These are phyloP conservation scores for Leucophenga montana DNA, from an alignment of 2,888 invertebrate genomes.

Conservation along the genomic window DNA sequence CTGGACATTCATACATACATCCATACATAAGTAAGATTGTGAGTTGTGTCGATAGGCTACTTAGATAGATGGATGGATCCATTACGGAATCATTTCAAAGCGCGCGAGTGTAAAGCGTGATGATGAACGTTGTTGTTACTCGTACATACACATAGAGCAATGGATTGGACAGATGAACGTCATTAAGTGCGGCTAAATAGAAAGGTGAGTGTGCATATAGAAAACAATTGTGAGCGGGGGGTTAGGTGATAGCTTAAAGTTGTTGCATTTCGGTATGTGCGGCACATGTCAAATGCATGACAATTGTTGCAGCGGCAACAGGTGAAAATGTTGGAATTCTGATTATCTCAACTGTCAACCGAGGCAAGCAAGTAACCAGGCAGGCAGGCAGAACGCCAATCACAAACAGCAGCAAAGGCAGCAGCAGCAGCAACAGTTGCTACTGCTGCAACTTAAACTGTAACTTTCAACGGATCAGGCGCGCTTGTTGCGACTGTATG, in stretches of 20 bases:
- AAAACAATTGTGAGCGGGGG: too few relatives aligned
- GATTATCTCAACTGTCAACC: slow-evolving; percentile 54
- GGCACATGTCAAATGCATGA: slow-evolving; percentile 63
- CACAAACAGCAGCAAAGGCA: slow-evolving; percentile 42
- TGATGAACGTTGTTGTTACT: not conserved
- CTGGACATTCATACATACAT: not conserved
- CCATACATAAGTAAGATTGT: not conserved
- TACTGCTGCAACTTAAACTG: slow-evolving; percentile 59
- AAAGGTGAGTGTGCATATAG: slow-evolving; percentile 38
- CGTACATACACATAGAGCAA: not conserved
- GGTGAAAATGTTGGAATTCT: slow-evolving; percentile 68
- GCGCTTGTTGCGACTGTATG: slow-evolving; percentile 39
- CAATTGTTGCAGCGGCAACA: slow-evolving; percentile 53
- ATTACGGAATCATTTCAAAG: slow-evolving; percentile 18
- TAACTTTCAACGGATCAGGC: slow-evolving; percentile 65
- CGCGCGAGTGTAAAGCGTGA: slow-evolving; percentile 2
- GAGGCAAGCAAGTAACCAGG: not conserved
- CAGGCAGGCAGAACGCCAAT: slow-evolving; percentile 20
- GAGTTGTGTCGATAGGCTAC: slow-evolving; percentile 19
- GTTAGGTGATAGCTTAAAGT: not conserved
- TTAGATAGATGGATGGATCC: slow-evolving; percentile 23
- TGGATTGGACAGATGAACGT: slow-evolving; percentile 46
- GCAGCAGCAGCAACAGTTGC: slow-evolving; percentile 47
- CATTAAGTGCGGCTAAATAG: slow-evolving; percentile 67
- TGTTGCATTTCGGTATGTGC: slow-evolving; percentile 59